A percentile compares a stretch with the other conserved stretches of the same genome.
Conservation (phyloP, 2,888 invertebrate genomes). For the Pachliopta kotzebuea region DNA sequence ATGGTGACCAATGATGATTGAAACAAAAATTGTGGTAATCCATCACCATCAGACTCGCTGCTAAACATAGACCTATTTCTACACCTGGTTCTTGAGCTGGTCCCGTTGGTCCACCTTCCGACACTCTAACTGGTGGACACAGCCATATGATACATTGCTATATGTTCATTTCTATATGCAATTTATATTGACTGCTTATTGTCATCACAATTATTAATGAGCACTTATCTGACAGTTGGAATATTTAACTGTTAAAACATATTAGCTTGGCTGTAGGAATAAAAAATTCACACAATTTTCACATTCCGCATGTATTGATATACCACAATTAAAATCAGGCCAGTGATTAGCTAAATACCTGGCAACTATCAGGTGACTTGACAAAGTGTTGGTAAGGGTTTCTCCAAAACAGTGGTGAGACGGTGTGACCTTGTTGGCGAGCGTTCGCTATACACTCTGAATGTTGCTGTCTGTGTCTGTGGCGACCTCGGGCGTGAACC, state of each 20-base stretch:
- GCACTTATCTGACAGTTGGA: neutral
- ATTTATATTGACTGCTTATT: neutral
- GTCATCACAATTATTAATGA: neutral
- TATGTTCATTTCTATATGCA: neutral
- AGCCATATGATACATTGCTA: neutral
- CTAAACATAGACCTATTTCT: no score
- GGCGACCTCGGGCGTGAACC: conserved; percentile 31
- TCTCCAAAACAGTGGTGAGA: neutral
- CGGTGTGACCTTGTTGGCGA: neutral
- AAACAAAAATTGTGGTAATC: no score
- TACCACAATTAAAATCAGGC: neutral
- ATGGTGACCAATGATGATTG: no score
- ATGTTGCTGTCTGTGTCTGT: conserved; percentile 34
- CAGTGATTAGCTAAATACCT: neutral
- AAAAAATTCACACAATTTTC: neutral
- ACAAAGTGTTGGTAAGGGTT: neutral
- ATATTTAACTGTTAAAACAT: neutral
- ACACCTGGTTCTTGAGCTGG: no score
- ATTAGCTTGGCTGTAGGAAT: neutral
- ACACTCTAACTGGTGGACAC: no score
- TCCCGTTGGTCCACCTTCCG: no score
- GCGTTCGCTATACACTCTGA: conserved; percentile 35
- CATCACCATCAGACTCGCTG: no score
- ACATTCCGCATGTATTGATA: neutral
- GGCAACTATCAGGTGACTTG: neutral